Evolutionary conservation across 1,140 invertebrate genomes (phyloP), one percentile per base, ranked within the genome.

Genomic region (Cardiocondyla obscurior): DNA sequence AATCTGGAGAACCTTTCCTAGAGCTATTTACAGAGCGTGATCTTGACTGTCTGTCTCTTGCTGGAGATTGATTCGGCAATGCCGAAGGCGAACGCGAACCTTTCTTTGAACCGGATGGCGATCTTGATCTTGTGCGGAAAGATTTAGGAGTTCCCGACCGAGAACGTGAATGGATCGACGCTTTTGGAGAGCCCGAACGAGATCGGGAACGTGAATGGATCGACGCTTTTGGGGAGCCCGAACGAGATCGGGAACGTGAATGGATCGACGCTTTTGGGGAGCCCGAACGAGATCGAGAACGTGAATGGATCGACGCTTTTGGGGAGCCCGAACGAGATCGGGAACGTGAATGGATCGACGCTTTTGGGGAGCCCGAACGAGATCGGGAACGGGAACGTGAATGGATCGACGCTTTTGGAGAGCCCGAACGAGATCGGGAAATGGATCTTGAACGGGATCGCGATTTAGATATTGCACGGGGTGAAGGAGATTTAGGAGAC

Each of bases 131-230:
- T 39, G 74, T 30, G 0, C 30, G 74, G 6, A 28, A 79, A 69
- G 74, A 79, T 7, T 79, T 79, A 7, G 74, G 74, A 19, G 74
- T 79, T 30, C 33, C 49, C 4, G 74, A 67, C 30, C 62, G 74
- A 7, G 74, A 79, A 14, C 33, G 74, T 42, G 74, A 69, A 39
- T 44, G 74, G 5, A 79, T 0, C 4, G 62, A 69, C 22, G 22
- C 10, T 69, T 79, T 79, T 22, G 62, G 62, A 1, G 74, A 79
- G 0, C 33, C 46, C 19, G 74, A 79, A 53, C 6, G 74, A 3
- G 77, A 81, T 44, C 90, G 77, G 0, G 94, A 94, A 0, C 72
- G 67, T 8, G 88, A 0, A 77, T 58, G 3, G 88, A 88, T 65
- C n/a, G n/a, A n/a, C n/a, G n/a, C n/a, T 65, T 81, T n/a, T n/a